Evolutionary conservation across 2,797 vertebrate genomes (phyloP), one percentile per base, ranked within the genome.

Genomic region (Hippopotamyrus pictus): DNA sequence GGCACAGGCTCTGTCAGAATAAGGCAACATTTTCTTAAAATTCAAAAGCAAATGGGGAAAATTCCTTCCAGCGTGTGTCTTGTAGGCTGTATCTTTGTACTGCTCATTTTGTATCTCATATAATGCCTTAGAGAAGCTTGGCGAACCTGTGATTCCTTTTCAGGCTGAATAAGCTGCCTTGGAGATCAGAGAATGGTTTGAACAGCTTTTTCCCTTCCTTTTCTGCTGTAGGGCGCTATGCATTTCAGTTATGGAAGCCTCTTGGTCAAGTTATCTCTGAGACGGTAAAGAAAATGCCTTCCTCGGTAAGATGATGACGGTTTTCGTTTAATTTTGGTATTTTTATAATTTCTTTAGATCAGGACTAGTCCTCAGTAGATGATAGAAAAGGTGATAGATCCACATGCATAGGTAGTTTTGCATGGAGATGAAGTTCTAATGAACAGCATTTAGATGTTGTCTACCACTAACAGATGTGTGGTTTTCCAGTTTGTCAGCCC

Each of bases 231-330:
- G 97, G 98, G 89, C 97, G 96, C 88, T 98, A 96, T 2, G 96
- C 97, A 7, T 97, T 97, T 93, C 97, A 95, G 48, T 92, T 98
- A 88, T 97, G 98, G 98, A 99, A 97, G 90, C 97, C 98, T 86
- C 93, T 98, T 62, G 96, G 97, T 89, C 97, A 98, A 91, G 91
- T 97, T 76, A 95, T 98, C 88, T 93, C 96, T 88, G 94, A 97
- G 91, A 96, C 96, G 5, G 95, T 96, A 48, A 98, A 93, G 91
- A 98, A 96, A 84, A 96, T 98, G 94, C 96, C 97, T 29, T 69
- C 95, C 69, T 92, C 96, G 0, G 98, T 98, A 94, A 97, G 97
- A 96, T 90, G 89, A 90, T 86, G 89, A 86, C 9, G 11, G 50
- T 73, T 73, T 65, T 19, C 83, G 1, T 51, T 14, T 46, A 50